A percentile compares a stretch with the other conserved stretches of the same genome.
Evolutionary conservation across 2,113 vertebrate genomes (phyloP).

Genomic region (Ivindomyrus marchei): DNA sequence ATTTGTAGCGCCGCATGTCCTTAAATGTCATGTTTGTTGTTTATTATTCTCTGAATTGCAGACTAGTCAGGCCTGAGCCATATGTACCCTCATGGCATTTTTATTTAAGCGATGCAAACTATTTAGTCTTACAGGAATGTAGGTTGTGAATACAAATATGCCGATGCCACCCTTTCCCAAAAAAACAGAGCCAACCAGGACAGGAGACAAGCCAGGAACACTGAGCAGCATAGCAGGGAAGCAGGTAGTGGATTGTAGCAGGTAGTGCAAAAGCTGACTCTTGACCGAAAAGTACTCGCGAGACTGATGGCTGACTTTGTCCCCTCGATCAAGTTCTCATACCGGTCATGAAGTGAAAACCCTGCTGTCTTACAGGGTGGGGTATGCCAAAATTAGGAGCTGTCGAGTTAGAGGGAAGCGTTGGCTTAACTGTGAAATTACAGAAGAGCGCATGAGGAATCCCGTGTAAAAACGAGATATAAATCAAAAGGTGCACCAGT

Average conservation of each 20-base stretch:
- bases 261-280: neutral
- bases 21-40: constrained; percentile 1
- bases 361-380: neutral
- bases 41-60: neutral
- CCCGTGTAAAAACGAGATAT: neutral
- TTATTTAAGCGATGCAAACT: neutral
- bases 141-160: neutral
- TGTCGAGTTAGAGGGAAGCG: neutral
- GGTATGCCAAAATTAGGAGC: neutral
- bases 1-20: neutral
- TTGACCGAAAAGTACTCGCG: neutral
- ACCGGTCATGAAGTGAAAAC: neutral
- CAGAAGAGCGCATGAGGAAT: neutral
- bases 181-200: neutral
- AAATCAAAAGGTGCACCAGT: neutral
- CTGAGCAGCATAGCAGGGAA: neutral
- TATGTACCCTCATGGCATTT: neutral
- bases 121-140: neutral
- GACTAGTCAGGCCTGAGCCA: neutral
- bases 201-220: neutral
- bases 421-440: neutral
- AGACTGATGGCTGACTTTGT: neutral
- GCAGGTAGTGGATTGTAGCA: neutral
- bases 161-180: neutral
- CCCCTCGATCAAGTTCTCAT: neutral